These are phyloP conservation scores for Ctena decussata DNA, from an alignment of 2,888 invertebrate genomes.

Conservation along the genomic window DNA sequence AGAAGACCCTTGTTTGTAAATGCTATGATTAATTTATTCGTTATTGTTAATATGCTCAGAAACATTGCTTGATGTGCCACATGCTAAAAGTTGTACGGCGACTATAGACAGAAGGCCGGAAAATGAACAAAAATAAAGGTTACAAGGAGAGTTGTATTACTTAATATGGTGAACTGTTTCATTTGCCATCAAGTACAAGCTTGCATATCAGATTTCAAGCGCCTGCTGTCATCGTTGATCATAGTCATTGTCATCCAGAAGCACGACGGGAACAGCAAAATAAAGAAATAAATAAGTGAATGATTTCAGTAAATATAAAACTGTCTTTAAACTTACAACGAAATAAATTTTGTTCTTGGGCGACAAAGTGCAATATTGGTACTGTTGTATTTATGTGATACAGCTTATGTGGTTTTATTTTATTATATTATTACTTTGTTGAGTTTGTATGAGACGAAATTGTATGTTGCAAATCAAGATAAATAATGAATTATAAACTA, in stretches of 20 bases:
- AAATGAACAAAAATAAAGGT: background rate
- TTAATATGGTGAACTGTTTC: background rate
- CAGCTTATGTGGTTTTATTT: conserved; percentile 7
- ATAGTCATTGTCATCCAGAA: conserved; percentile 5
- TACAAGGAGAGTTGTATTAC: background rate
- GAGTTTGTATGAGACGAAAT: conserved; percentile 8
- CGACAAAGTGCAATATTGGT: conserved; percentile 2
- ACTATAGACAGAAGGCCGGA: background rate
- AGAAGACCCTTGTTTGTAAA: conserved; percentile 15
- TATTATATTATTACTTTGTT: background rate
- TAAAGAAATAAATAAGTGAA: background rate
- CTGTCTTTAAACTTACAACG: background rate
- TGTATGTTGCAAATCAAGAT: background rate
- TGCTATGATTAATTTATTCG: conserved; percentile 7
- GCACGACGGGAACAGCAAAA: background rate
- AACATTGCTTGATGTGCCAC: conserved; percentile 10
- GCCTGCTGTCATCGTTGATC: conserved; percentile 1
- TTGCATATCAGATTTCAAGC: conserved; percentile 15
- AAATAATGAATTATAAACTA: background rate
- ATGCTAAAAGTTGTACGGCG: background rate
- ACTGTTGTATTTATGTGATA: background rate
- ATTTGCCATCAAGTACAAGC: background rate
- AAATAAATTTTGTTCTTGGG: background rate
- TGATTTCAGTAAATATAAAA: background rate
- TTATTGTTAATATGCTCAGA: conserved; percentile 14